These are phyloP conservation scores for Phaethornis superciliosus DNA, from an alignment of 2,113 vertebrate species.

Conservation along the genomic window DNA sequence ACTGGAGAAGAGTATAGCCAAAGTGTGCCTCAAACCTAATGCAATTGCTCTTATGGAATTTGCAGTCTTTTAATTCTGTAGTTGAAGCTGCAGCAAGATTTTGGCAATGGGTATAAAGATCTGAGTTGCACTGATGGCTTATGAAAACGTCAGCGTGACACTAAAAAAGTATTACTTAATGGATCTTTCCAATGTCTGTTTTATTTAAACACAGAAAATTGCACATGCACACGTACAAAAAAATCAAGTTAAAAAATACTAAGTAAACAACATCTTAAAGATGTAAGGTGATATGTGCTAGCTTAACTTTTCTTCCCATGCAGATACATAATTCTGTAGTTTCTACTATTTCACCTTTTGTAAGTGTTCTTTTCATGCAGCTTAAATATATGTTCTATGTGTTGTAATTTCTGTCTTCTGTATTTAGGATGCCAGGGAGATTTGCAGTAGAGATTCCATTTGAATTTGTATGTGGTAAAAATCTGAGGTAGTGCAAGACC, in stretches of 20 bases:
- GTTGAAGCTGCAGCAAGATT: not conserved
- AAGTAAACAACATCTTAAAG: not conserved
- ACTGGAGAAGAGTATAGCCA: not conserved
- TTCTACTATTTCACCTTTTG: not conserved
- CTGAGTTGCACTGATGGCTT: not conserved
- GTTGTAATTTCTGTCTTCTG: not conserved
- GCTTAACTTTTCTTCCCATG: not conserved
- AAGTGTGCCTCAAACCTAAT: not conserved
- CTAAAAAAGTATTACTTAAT: not conserved
- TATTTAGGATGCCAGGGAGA: not conserved
- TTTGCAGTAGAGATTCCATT: not conserved
- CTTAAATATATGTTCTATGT: not conserved
- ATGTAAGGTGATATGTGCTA: not conserved
- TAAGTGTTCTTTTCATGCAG: not conserved
- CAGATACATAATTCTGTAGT: not conserved
- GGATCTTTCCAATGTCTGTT: not conserved
- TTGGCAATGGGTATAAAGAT: not conserved
- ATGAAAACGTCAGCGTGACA: not conserved
- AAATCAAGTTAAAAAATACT: not conserved
- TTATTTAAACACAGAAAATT: not conserved
- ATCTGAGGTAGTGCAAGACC: not conserved
- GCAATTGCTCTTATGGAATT: not conserved
- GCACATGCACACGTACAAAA: rapidly evolving
- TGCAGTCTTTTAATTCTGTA: not conserved
- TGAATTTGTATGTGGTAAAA: not conserved